phyloP scores from a whole-genome alignment of 2,888 invertebrate species.

The Acholoe squamosa region DNA sequence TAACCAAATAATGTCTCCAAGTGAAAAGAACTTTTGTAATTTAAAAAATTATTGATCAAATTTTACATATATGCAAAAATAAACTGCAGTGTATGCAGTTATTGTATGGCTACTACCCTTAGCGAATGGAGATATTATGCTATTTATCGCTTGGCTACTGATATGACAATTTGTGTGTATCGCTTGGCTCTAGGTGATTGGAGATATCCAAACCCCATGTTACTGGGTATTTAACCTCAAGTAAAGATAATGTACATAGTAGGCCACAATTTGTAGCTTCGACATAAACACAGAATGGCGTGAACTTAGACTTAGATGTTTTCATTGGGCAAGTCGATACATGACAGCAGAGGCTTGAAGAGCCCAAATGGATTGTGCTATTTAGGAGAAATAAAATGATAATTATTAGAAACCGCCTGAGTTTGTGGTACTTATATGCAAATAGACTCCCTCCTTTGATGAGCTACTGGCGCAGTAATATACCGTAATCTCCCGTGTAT shows the following conservation, averaged over 20 bases:
- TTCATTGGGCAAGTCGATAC: neutral
- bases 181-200: neutral
- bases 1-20: no score
- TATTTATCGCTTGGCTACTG: no score
- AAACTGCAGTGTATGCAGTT: no score
- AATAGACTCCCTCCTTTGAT: no score
- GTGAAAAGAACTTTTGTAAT: no score
- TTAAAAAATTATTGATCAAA: no score
- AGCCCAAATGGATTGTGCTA: conserved; percentile 18
- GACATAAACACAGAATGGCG: neutral
- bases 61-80: no score
- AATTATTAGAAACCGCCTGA: neutral
- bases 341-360: neutral
- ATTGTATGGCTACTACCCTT: no score
- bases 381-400: conserved; percentile 8
- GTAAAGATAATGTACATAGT: neutral
- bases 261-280: neutral
- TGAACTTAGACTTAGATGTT: neutral
- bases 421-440: neutral
- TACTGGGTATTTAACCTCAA: neutral
- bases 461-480: no score
- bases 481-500: no score
- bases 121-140: no score
- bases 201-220: neutral
- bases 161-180: neutral